Conservation (phyloP, 1,140 invertebrate genomes). For the Cotesia chilonis region DNA sequence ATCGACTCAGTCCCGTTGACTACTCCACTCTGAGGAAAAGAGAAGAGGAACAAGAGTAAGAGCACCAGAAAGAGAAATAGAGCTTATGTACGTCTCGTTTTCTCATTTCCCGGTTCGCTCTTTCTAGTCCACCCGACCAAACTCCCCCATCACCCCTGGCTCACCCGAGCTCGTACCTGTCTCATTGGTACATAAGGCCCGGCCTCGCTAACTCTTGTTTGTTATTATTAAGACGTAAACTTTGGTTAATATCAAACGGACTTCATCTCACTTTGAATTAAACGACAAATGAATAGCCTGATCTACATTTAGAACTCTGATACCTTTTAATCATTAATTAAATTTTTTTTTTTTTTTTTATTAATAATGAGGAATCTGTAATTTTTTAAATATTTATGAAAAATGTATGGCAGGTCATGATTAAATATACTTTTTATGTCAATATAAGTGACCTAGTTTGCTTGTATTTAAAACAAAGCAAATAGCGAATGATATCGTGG, state of each 20-base stretch:
- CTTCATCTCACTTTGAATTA: conserved; percentile 8
- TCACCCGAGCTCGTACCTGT: background rate
- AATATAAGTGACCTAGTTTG: too few species aligned
- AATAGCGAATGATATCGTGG: too few species aligned
- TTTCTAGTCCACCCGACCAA: background rate
- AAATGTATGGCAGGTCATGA: too few species aligned
- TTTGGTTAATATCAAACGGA: conserved; percentile 9
- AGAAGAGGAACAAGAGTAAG: too few species aligned
- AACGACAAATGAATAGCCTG: background rate
- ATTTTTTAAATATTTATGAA: too few species aligned
- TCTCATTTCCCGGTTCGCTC: conserved; percentile 1
- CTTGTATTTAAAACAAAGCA: too few species aligned
- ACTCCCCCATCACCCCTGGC: background rate
- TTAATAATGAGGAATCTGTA: too few species aligned
- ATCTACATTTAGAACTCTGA: too few species aligned
- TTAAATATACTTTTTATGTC: too few species aligned
- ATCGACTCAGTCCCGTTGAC: conserved; percentile 48
- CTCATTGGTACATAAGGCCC: background rate
- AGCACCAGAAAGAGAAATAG: too few species aligned
- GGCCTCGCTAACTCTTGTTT: background rate
- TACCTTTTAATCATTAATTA: too few species aligned
- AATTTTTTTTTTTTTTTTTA: too few species aligned
- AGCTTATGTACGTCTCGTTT: background rate
- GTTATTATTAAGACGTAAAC: conserved; percentile 20
- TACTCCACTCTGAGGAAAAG: background rate